Base-by-base conservation (phyloP, 2,888 invertebrate species). In the Leptinotarsa haldemani region DNA sequence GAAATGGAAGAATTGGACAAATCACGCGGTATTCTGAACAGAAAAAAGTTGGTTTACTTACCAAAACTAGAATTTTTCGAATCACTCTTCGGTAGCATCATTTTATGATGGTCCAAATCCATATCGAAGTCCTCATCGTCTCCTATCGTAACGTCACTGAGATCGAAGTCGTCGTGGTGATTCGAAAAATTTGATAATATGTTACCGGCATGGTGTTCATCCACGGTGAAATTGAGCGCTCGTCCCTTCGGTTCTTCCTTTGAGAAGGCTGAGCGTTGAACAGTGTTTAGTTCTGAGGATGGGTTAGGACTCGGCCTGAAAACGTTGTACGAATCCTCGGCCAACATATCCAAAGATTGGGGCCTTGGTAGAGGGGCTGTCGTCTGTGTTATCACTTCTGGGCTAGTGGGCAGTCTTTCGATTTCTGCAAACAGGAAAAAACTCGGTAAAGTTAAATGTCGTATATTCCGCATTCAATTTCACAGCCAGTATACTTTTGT, bases 91-190 rank as follows among this genome's bases (percentile, higher is more conserved):
- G 80, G 76, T 9, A 80, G 74, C 53, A 83, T 75, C 70, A 84
- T 85, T 75, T 82, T 84, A 7, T 82, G 77, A 50, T 74, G 75
- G 2, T 79, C 67, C 77, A 82, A 79, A 64, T 86, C 86, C 85
- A 79, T 74, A 25, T 74, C 73, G 16, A 74, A 72, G 52, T 73
- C 58, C 68, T 89, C 88, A 16, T 92, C 93, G 68, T 93, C 91
- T 75, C 90, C 90, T 89, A 95, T 91, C 81, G 91, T 94, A 22
- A 95, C 93, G 85, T 95, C 94, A 84, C 94, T 94, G n/a, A 95
- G 88, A 86, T 94, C 94, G 52, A 76, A 74, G 25, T 80, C 79
- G 22, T 74, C 69, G n/a, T 69, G 73, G 52, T 74, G 68, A n/a
- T 48, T 47, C 5, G 77, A 77, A 5, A 77, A 70, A 73, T 80